Evolutionary conservation across 2,797 vertebrate species (phyloP), one percentile per base, ranked within the genome.

Genomic region (Sebastes dallii): DNA sequence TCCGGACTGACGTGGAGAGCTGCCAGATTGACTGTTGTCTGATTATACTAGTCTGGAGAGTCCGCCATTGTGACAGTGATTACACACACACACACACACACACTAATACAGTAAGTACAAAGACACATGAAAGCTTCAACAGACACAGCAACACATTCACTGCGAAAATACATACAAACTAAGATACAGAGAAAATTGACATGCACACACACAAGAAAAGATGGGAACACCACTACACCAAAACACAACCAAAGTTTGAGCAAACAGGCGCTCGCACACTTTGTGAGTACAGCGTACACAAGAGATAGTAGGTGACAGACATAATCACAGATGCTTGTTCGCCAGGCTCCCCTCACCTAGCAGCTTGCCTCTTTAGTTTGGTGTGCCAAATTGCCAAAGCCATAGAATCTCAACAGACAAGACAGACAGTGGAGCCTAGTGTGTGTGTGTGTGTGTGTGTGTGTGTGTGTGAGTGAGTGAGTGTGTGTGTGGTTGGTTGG

Each of bases 321-420:
- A 93, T 59, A 86, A 86, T 87, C 90, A 89, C 91, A 94, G 91
- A 93, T 92, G 92, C 90, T 90, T 89, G 86, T 94, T 92, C 68
- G 75, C 88, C 86, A 89, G 86, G 74, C 88, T 91, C 67, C 88
- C 86, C 83, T 93, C 88, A 92, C 90, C 91, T 91, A 93, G 91
- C 94, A 94, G 92, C 92, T 92, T 94, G 88, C 70, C 89, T 87
- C 83, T 89, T 54, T 89, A 84, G 88, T 88, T 89, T 68, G 75
- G 74, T 88, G 81, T 91, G 93, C 92, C 91, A 93, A 92, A 90
- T 94, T 85, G 81, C 90, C 89, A 86, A 91, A 91, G 84, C 90
- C 89, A 87, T 90, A 88, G 81, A 92, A 86, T 91, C 91, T 89
- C 82, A 86, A 73, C 81, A 88, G 88, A 91, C 82, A 84, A 82